Evolutionary conservation across 2,797 vertebrate species (phyloP), one percentile per base, ranked within the genome.

Genomic region (Benthosema pterotum): DNA sequence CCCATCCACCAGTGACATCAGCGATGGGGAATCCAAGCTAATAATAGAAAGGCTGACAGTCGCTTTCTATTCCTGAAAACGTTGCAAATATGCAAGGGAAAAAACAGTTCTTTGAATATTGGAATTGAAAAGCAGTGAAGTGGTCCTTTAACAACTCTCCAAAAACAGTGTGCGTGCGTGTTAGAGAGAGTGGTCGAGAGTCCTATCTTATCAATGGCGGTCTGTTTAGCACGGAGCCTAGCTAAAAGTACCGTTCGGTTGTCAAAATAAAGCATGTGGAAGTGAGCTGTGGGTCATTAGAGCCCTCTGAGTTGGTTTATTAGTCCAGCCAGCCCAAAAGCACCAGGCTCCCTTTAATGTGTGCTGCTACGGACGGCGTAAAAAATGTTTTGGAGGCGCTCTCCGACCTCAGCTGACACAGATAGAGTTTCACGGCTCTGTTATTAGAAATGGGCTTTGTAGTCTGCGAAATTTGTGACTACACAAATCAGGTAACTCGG

Each of bases 221-320:
- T 84, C 85, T 92, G 90, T 93, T 79, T 80, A 48, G 68, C 11
- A 14, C 56, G 67, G 48, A 72, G 78, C 74, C 47, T 53, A 61
- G 77, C 76, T 85, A 78, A 86, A 87, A 87, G 77, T 86, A 83
- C 77, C 80, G 74, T 87, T 85, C 75, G 86, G 79, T 83, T 87
- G 81, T 88, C 79, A 83, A 87, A 90, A 90, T 90, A 87, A 84
- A 83, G 72, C 53, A 42, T 15, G 52, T 79, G 72, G 79, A 78
- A 79, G 70, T 83, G 75, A 83, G 56, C 63, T 64, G 68, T 57
- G 64, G 87, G 82, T 87, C 77, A 65, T 70, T 60, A 69, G 74
- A 51, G 62, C 72, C 65, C 53, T 67, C 69, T 72, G 79, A 78
- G 63, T 69, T 77, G 72, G 67, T 89, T 91, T 86, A 88, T 87